Percentiles rank a stretch among this genome's conserved stretches.
These are phyloP conservation scores for Caenorhabditis panamensis DNA, from an alignment of 2,888 invertebrate species.

Conservation along the genomic window DNA sequence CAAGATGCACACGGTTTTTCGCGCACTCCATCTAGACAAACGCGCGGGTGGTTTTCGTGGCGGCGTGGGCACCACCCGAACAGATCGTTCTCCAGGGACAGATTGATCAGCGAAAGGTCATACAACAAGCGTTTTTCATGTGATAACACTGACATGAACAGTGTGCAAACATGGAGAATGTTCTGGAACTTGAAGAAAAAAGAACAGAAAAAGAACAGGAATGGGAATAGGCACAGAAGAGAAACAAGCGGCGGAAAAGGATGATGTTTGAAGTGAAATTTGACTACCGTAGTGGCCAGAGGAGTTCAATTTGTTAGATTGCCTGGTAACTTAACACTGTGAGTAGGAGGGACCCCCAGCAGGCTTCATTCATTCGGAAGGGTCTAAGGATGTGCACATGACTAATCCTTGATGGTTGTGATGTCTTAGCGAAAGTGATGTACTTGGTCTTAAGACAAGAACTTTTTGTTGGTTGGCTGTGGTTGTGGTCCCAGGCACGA, in stretches of 20 bases:
- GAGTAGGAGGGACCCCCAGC: too few relatives aligned
- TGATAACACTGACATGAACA: conserved; percentile 25
- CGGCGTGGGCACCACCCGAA: conserved; percentile 16
- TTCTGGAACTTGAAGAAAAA: neutral
- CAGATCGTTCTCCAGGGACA: conserved; percentile 43
- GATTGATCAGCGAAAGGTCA: conserved; percentile 54
- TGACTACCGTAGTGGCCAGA: neutral
- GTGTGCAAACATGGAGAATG: conserved; percentile 3
- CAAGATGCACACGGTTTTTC: too few relatives aligned
- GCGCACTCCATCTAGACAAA: conserved; percentile 20
- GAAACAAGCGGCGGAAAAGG: too few relatives aligned
- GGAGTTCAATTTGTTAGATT: conserved; percentile 37
- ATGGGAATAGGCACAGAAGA: neutral
- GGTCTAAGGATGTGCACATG: neutral
- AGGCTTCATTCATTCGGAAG: conserved; percentile 3
- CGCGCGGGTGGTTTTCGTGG: conserved; percentile 8
- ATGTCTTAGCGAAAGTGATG: conserved; percentile 53
- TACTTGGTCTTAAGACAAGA: conserved; percentile 45
- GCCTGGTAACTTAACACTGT: conserved; percentile 46
- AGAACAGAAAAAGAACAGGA: neutral
- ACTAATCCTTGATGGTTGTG: conserved; percentile 45
- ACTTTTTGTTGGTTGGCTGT: conserved; percentile 15
- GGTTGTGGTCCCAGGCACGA: neutral
- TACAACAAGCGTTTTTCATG: conserved; percentile 33
- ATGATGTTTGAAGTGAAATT: neutral